phyloP scores from a whole-genome alignment of 2,113 vertebrate species.

The Triplophysa tibetana region DNA sequence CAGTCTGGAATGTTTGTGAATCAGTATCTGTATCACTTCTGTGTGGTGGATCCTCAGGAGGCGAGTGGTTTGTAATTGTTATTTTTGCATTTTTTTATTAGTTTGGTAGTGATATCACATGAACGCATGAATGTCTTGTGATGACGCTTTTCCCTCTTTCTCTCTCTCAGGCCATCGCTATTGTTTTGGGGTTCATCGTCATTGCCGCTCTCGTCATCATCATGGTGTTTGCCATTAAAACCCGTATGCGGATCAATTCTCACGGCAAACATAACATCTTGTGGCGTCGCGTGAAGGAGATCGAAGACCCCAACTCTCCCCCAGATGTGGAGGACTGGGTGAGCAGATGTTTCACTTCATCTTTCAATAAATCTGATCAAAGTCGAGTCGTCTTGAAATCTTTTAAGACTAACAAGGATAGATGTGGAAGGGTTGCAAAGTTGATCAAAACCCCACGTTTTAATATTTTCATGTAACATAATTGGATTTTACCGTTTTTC shows the following conservation, averaged over 20 bases:
- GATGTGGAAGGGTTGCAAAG: background rate
- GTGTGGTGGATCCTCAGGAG: slow-evolving; percentile 91
- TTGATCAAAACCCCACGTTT: background rate
- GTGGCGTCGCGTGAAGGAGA: slow-evolving; percentile 76
- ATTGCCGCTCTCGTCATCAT: slow-evolving; percentile 80
- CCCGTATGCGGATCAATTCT: slow-evolving; percentile 76
- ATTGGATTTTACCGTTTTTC: too few species aligned
- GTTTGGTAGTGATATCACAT: too few species aligned
- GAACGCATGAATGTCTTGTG: too few species aligned
- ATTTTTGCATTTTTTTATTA: too few species aligned
- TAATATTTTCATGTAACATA: too few species aligned
- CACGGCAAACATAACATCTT: slow-evolving; percentile 85
- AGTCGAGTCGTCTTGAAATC: background rate
- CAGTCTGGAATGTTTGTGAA: slow-evolving; percentile 71
- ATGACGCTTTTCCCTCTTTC: background rate
- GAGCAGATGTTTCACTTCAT: slow-evolving; percentile 52
- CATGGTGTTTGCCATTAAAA: slow-evolving; percentile 86
- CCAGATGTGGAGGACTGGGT: slow-evolving; percentile 87
- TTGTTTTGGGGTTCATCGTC: slow-evolving; percentile 84
- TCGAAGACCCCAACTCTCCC: slow-evolving; percentile 67
- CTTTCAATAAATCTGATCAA: background rate
- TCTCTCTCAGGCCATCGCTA: slow-evolving; percentile 81
- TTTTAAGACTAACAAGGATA: too few species aligned
- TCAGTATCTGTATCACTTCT: slow-evolving; percentile 90
- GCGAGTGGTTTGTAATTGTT: slow-evolving; percentile 60